These are phyloP conservation scores for Betta splendens DNA, from an alignment of 2,797 vertebrate genomes.

Conservation along the genomic window DNA sequence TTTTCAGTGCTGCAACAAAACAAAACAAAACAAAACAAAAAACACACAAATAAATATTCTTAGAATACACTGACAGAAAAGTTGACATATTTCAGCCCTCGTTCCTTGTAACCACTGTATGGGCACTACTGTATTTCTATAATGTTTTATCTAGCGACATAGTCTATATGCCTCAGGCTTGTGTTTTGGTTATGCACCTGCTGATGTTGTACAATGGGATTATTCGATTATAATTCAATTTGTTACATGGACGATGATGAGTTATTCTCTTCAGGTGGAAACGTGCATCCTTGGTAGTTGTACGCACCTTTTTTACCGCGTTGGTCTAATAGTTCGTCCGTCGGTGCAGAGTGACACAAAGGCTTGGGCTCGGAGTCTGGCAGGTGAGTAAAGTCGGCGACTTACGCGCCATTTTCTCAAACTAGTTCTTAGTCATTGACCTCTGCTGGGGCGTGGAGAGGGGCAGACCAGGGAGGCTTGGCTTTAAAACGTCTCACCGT, in stretches of 20 bases:
- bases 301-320: conserved; percentile 54
- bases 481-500: conserved; percentile 55
- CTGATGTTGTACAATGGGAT: conserved; percentile 73
- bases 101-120: conserved; percentile 72
- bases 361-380: conserved; percentile 74
- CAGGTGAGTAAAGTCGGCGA: conserved; percentile 68
- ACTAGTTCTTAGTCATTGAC: conserved; percentile 66
- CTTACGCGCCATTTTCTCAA: conserved; percentile 50
- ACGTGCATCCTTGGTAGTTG: conserved; percentile 74
- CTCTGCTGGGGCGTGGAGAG: conserved; percentile 73
- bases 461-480: conserved; percentile 63
- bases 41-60: conserved; percentile 76
- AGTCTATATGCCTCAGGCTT: conserved; percentile 74
- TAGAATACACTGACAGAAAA: conserved; percentile 76
- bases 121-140: conserved; percentile 74
- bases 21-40: conserved; percentile 42
- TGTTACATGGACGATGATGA: conserved; percentile 74
- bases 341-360: conserved; percentile 66
- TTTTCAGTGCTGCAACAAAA: conserved; percentile 65
- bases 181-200: conserved; percentile 80
- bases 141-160: conserved; percentile 75
- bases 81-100: conserved; percentile 74
- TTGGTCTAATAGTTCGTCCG: conserved; percentile 63
- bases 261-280: conserved; percentile 70
- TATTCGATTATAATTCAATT: conserved; percentile 75